Evolutionary conservation across 2,797 vertebrate species (phyloP), one percentile per base, ranked within the genome.

Genomic region (Micromesistius poutassou): DNA sequence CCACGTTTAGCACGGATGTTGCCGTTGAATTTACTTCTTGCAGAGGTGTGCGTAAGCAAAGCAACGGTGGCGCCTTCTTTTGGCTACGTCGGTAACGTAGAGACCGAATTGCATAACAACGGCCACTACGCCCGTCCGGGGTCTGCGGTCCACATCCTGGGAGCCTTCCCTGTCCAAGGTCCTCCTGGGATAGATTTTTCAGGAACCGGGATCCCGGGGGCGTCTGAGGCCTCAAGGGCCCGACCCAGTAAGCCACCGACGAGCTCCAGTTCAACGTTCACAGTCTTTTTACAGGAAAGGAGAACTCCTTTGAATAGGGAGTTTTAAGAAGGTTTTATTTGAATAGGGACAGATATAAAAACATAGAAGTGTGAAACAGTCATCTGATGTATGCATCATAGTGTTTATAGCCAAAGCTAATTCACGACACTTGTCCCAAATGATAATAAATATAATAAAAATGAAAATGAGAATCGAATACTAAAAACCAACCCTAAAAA

Each of bases 1-100:
- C 83, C 82, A 80, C 85, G 87, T 30, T 3, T 28, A 62, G 62
- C 28, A 68, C 19, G 19, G 62, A 12, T 62, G 22, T 25, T 62
- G 55, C 22, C 46, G 16, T 55, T 50, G 46, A 16, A 22, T 50
- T 42, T 42, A 4, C 16, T 50, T 50, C 3, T 50, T 4, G 22
- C 16, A 50, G 46, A 62, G 55, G 55, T 62, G 22, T 22, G 7
- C n/a, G n/a, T n/a, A 62, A 62, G 55, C 55, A 62, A 55, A 8
- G 36, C 7, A 38, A 38, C 42, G 16, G 42, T 16, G 42, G 46
- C 19, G 5, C 46, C 46, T 4, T 1, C 50, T 55, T 55, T 55
- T 55, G 19, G 50, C 50, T 22, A 55, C 19, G 50, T 19, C 3
- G 19, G 50, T 22, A 19, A 55, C 19, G 19, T 22, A 19, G 16